A percentile compares a stretch with the other conserved stretches of the same genome.
phyloP scores from a whole-genome alignment of 2,888 invertebrate species.

The Beris morrisii region DNA sequence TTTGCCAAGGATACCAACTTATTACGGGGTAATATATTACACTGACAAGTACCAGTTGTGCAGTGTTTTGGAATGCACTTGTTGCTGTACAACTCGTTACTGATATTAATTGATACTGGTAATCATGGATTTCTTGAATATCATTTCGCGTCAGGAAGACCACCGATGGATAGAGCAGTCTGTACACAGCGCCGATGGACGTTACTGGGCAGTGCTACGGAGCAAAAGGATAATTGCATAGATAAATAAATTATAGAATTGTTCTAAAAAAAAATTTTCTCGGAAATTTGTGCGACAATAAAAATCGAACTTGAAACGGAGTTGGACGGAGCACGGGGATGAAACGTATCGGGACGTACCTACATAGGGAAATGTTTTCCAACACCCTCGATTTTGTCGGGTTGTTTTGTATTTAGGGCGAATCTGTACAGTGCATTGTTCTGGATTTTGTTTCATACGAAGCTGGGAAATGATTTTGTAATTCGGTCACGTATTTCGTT shows the following conservation, averaged over 20 bases:
- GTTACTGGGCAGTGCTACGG: constrained; percentile 17
- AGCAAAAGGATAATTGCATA: constrained; percentile 27
- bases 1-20: constrained; percentile 39
- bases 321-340: too few species aligned
- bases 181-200: neutral
- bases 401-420: too few species aligned
- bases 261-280: too few species aligned
- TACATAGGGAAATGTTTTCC: too few species aligned
- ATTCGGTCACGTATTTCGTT: constrained; percentile 37
- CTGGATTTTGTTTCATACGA: neutral
- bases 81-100: constrained; percentile 30
- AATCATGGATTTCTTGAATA: constrained; percentile 21
- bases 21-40: constrained; percentile 35
- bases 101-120: constrained; percentile 31
- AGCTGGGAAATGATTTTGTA: constrained; percentile 32
- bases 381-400: too few species aligned
- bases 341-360: too few species aligned
- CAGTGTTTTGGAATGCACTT: constrained; percentile 35
- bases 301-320: too few species aligned
- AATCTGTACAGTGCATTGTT: too few species aligned
- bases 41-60: constrained; percentile 35
- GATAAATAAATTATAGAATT: constrained; percentile 9
- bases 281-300: too few species aligned
- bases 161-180: constrained; percentile 13
- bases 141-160: constrained; percentile 10